These are phyloP conservation scores for Micronycteris hirsuta DNA, from an alignment of 2,113 vertebrate species.

Conservation along the genomic window DNA sequence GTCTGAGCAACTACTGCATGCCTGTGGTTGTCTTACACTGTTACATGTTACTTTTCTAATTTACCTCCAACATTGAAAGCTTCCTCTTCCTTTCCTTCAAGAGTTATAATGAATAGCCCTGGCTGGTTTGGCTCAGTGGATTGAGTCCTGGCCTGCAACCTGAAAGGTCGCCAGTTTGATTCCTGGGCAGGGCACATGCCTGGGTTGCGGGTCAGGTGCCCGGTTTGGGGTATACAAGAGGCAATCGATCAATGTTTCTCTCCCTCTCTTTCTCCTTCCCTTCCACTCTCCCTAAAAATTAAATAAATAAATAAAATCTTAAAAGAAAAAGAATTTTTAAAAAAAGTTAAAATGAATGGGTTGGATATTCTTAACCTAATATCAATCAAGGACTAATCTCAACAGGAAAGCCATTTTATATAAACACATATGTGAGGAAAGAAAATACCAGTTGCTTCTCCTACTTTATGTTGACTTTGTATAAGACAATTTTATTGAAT, in stretches of 20 bases:
- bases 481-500: background rate
- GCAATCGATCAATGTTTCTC: too few relatives aligned
- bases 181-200: too few relatives aligned
- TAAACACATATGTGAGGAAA: background rate
- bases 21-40: background rate
- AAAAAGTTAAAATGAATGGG: too few relatives aligned
- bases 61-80: background rate
- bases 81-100: background rate
- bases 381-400: background rate
- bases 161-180: too few relatives aligned
- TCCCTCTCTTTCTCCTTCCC: too few relatives aligned
- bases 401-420: background rate
- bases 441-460: background rate
- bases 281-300: too few relatives aligned
- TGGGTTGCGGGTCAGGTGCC: too few relatives aligned
- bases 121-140: too few relatives aligned
- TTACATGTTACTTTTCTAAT: background rate
- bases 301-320: too few relatives aligned
- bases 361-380: constrained; percentile 4
- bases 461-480: background rate
- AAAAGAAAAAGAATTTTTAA: too few relatives aligned
- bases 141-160: too few relatives aligned
- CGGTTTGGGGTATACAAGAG: too few relatives aligned
- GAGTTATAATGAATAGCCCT: background rate
- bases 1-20: background rate